Evolutionary conservation across 2,113 vertebrate genomes (phyloP), one percentile per base, ranked within the genome.

Genomic region (Elanus axillaris): DNA sequence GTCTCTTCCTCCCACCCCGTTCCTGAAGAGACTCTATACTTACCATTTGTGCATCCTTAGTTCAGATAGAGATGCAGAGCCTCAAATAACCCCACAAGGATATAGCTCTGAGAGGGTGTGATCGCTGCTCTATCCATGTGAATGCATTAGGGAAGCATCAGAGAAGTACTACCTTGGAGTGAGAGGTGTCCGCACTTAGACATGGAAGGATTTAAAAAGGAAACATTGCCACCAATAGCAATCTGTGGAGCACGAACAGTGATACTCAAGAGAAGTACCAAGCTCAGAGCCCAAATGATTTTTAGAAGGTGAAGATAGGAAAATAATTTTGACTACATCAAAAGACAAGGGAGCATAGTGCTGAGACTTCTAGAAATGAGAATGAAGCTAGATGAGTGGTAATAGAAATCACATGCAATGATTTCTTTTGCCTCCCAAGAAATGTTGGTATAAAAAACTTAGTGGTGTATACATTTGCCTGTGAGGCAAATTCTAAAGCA

Each of bases 31-130:
- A 18, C 2, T 80, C 6, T 18, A 0, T 23, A n/a, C 5, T 29
- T 75, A 59, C n/a, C 43, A 19, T 6, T 71, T 85, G 38, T 63
- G 11, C 23, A 55, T 25, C 19, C 68, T 53, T 58, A n/a, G 20
- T 26, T 71, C 47, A 59, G n/a, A 10, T 6, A 59, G 77, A 89
- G 16, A 53, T 25, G 34, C 19, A 53, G 63, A 86, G 4, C n/a
- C 34, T 42, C 64, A 76, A 67, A 77, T 45, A 86, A 17, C 2
- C 1, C 19, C 0, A 0, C 50, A 58, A 43, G 13, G 14, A 34
- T 40, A 13, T 1, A 47, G 22, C 13, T 55, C 36, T 53, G 19
- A 36, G 36, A 45, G 11, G 9, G 11, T 55, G 43, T 48, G 45
- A 31, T 43, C 7, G 1, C 40, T 82, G 48, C 29, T 19, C 3